Base-by-base conservation (phyloP, 2,797 vertebrate genomes). In the Tinamus major region DNA sequence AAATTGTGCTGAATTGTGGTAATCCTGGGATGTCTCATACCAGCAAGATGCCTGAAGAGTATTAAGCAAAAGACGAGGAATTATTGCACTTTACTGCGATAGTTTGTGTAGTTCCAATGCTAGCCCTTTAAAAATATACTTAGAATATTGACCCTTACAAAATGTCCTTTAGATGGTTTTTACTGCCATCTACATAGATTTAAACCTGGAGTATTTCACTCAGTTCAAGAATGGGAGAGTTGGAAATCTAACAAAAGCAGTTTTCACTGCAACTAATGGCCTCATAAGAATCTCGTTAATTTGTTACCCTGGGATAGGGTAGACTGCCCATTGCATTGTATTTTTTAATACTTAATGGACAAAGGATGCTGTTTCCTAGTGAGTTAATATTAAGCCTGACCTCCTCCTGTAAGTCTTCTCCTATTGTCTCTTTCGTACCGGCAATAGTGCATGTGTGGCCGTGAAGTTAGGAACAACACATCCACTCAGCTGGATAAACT, bases 1-100 rank as follows among this genome's bases (percentile, higher is more conserved):
- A 9, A 51, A 4, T 15, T 10, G 1, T 3, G 9, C 53, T 31
- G 58, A 68, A 0, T 11, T 27, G 62, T 0, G 0, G 65, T 56
- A 33, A 39, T 10, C 27, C 20, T 19, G 3, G 67, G 67, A 39
- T 46, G 63, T 79, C 70, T 61, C 61, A 2, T 31, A 4, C 26
- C 26, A 39, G 55, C 2, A 1, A 58, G 63, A 49, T 74, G 64
- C 48, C 82, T 68, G 71, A 21, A 88, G 80, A 68, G 31, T 78
- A 3, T 42, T 31, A 55, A 90, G 33, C 55, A 81, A 79, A 74
- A 70, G 55, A 33, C 48, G 79, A 87, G 63, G 41, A 70, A 15
- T 5, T 53, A 61, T 27, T 39, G 63, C 1, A 0, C 67, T 85
- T 48, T 69, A 29, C 72, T 69, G 49, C 56, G 44, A 23, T n/a